Evolutionary conservation across 2,113 vertebrate species (phyloP).

Genomic region (Sander vitreus): DNA sequence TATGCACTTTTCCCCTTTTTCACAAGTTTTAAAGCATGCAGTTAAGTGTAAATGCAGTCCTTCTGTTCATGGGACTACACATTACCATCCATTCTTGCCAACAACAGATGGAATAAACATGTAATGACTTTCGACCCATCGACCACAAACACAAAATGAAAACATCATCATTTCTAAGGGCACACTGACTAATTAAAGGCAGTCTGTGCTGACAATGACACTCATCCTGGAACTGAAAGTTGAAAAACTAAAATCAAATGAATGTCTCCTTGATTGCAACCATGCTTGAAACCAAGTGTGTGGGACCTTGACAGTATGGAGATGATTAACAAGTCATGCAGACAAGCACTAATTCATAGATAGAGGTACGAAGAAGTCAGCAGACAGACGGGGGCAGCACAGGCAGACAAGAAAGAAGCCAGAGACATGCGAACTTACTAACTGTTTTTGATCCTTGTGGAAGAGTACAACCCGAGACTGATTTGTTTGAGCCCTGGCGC

Average conservation of each 20-base stretch:
- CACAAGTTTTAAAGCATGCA: slow-evolving; percentile 58
- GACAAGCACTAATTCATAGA: slow-evolving; percentile 21
- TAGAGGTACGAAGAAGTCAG: neutral
- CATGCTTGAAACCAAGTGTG: slow-evolving; percentile 67
- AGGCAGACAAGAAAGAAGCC: slow-evolving; percentile 75
- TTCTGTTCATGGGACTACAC: neutral
- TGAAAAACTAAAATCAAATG: slow-evolving; percentile 15
- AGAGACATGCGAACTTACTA: slow-evolving; percentile 90
- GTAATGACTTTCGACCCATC: slow-evolving; percentile 3
- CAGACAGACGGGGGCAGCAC: slow-evolving; percentile 51
- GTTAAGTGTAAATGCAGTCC: neutral
- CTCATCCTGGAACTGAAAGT: slow-evolving; percentile 12
- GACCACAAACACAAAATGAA: slow-evolving; percentile 25
- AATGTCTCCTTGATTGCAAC: slow-evolving; percentile 17
- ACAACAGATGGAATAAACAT: slow-evolving; percentile 34
- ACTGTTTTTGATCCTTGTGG: slow-evolving; percentile 97
- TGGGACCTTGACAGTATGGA: slow-evolving; percentile 10
- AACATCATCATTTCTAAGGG: slow-evolving; percentile 6
- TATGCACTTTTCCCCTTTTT: neutral
- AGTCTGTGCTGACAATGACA: slow-evolving; percentile 2
- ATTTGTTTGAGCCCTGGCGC: slow-evolving; percentile 97
- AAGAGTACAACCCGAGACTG: slow-evolving; percentile 94
- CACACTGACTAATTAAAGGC: neutral
- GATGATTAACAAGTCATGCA: slow-evolving; percentile 63
- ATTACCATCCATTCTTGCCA: neutral